Evolutionary conservation across 2,888 invertebrate genomes (phyloP).

Genomic region (Eilema sororculum): DNA sequence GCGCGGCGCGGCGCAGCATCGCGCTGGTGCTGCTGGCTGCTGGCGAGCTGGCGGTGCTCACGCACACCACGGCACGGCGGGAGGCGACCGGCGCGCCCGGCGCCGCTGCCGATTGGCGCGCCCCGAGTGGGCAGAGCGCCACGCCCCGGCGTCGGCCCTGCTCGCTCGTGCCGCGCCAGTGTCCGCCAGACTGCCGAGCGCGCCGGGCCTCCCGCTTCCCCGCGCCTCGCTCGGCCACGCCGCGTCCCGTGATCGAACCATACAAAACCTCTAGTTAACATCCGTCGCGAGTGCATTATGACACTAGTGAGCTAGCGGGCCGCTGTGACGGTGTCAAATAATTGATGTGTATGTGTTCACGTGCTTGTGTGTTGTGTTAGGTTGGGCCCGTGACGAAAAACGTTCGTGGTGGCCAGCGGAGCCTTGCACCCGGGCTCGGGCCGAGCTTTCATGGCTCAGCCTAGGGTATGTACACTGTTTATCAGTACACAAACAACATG

Average conservation of each 20-base stretch:
- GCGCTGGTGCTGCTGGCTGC: conserved; percentile 21
- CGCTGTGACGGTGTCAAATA: conserved; percentile 84
- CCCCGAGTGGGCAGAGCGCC: conserved; percentile 60
- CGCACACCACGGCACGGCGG: conserved; percentile 37
- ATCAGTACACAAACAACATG: conserved; percentile 49
- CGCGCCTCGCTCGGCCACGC: conserved; percentile 86
- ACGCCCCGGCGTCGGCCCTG: conserved; percentile 76
- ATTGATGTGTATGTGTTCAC: conserved; percentile 84
- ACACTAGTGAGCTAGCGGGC: conserved; percentile 87
- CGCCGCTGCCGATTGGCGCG: conserved; percentile 55
- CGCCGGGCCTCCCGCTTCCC: conserved; percentile 87
- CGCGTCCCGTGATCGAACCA: conserved; percentile 76
- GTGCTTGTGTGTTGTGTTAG: conserved; percentile 85
- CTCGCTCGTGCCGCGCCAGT: conserved; percentile 78
- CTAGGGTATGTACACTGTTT: conserved; percentile 91
- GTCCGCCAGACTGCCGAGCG: conserved; percentile 87
- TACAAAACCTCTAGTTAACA: conserved; percentile 66
- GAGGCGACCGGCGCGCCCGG: conserved; percentile 28
- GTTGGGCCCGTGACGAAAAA: conserved; percentile 82
- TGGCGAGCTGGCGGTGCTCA: conserved; percentile 19
- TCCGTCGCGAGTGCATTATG: conserved; percentile 86
- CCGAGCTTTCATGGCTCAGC: conserved; percentile 95
- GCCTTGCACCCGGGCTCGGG: conserved; percentile 88
- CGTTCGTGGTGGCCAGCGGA: conserved; percentile 87
- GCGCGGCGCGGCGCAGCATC: conserved; percentile 35